Conservation (phyloP, 1,140 invertebrate species). For the Saxidomus purpurata region DNA sequence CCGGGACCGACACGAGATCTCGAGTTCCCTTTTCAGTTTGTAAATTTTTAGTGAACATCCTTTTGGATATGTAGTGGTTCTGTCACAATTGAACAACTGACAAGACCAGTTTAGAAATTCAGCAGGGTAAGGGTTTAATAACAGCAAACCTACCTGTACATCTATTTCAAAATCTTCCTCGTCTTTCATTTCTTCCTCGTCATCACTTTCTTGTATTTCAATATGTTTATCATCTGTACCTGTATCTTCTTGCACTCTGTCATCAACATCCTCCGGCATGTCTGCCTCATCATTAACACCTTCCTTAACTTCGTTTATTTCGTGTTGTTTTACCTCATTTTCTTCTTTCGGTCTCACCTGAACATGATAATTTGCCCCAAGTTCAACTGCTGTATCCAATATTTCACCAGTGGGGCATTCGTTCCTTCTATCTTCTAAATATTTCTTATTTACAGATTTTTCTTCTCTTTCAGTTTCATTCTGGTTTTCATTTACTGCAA, state of each 20-base stretch:
- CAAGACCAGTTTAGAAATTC: no score
- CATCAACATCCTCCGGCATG: neutral
- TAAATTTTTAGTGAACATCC: no score
- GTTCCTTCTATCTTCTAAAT: neutral
- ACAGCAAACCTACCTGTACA: slow-evolving; percentile 27
- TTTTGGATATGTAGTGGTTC: no score
- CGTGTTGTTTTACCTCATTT: neutral
- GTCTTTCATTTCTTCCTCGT: slow-evolving; percentile 55
- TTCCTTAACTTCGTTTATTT: neutral
- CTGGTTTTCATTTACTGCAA: no score
- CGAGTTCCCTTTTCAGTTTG: no score
- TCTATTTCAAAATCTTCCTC: slow-evolving; percentile 65
- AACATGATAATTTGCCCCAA: neutral
- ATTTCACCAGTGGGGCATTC: neutral
- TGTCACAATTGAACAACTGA: no score
- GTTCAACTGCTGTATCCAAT: neutral
- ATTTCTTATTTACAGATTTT: neutral
- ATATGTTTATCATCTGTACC: neutral
- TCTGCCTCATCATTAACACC: neutral
- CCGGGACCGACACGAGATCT: no score
- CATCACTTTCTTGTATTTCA: neutral
- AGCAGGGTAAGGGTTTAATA: no score
- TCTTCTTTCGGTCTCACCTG: neutral
- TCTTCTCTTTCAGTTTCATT: neutral
- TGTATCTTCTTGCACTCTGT: neutral